Percentiles rank a stretch among this genome's conserved stretches.
Evolutionary conservation across 1,140 invertebrate genomes (phyloP).

Genomic region (Euwallacea fornicatus): DNA sequence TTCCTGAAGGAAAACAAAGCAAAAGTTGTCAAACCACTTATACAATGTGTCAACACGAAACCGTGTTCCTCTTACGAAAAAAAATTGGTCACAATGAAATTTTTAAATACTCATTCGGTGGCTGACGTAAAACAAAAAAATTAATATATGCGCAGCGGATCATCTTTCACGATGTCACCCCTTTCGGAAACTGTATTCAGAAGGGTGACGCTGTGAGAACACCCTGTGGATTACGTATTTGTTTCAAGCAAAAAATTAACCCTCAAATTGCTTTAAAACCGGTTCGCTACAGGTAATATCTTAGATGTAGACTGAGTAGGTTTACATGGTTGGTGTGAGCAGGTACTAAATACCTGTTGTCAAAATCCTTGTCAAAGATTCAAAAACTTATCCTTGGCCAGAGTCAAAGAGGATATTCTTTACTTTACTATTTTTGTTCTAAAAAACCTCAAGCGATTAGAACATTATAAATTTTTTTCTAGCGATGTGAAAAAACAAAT

Average conservation of each 20-base stretch:
- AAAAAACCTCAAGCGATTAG: too few relatives aligned
- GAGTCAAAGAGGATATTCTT: too few relatives aligned
- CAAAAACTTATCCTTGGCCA: too few relatives aligned
- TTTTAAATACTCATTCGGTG: not conserved
- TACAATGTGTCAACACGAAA: conserved; percentile 4
- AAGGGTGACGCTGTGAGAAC: conserved; percentile 40
- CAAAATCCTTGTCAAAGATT: too few relatives aligned
- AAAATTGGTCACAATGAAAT: conserved; percentile 3
- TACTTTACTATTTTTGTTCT: too few relatives aligned
- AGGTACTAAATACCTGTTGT: too few relatives aligned
- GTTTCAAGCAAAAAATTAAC: conserved; percentile 24
- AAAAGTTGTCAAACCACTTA: conserved; percentile 9
- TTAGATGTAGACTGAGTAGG: too few relatives aligned
- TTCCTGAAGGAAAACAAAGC: not conserved
- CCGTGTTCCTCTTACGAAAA: not conserved
- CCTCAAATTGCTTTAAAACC: conserved; percentile 2
- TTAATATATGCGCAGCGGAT: not conserved
- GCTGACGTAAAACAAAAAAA: conserved; percentile 5
- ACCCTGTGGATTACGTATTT: conserved; percentile 10
- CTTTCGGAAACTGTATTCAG: conserved; percentile 14
- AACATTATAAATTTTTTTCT: too few relatives aligned
- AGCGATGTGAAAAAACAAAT: too few relatives aligned
- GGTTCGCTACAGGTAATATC: too few relatives aligned
- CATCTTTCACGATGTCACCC: conserved; percentile 33
- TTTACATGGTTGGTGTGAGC: too few relatives aligned